Percentiles rank a stretch among this genome's conserved stretches.
phyloP scores from a whole-genome alignment of 2,113 vertebrate species.

The Cheilinus undulatus region DNA sequence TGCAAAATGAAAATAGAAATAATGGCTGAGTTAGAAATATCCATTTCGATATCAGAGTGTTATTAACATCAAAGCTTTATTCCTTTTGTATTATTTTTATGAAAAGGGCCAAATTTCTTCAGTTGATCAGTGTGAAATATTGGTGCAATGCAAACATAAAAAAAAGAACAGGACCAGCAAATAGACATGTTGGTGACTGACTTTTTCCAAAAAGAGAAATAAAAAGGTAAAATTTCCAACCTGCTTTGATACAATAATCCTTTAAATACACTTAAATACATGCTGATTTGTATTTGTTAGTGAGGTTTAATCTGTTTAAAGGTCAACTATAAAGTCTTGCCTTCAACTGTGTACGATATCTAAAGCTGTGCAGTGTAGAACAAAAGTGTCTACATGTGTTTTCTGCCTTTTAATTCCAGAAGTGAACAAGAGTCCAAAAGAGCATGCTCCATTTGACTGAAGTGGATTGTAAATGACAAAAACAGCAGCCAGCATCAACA shows the following conservation, averaged over 20 bases:
- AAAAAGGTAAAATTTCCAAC: not conserved
- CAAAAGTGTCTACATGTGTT: conserved; percentile 17
- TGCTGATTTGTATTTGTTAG: no score
- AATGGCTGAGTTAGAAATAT: no score
- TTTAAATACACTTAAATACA: not conserved
- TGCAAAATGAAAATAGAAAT: no score
- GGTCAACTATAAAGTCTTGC: not conserved
- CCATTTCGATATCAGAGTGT: no score
- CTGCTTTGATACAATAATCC: not conserved
- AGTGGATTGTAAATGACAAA: conserved; percentile 27
- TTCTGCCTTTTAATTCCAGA: conserved; percentile 19
- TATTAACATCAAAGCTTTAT: no score
- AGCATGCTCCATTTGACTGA: conserved; percentile 15
- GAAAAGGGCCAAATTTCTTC: not conserved
- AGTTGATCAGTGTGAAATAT: not conserved
- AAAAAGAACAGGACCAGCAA: not conserved
- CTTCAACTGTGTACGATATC: not conserved
- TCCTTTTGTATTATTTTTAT: not conserved
- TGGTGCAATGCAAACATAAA: not conserved
- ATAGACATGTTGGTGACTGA: not conserved
- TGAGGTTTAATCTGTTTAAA: no score
- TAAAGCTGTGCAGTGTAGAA: not conserved
- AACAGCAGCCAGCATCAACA: conserved; percentile 12
- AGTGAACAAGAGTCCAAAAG: conserved; percentile 9
- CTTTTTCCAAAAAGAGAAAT: not conserved